Evolutionary conservation across 2,113 vertebrate genomes (phyloP).

Genomic region (Aegotheles bennettii): DNA sequence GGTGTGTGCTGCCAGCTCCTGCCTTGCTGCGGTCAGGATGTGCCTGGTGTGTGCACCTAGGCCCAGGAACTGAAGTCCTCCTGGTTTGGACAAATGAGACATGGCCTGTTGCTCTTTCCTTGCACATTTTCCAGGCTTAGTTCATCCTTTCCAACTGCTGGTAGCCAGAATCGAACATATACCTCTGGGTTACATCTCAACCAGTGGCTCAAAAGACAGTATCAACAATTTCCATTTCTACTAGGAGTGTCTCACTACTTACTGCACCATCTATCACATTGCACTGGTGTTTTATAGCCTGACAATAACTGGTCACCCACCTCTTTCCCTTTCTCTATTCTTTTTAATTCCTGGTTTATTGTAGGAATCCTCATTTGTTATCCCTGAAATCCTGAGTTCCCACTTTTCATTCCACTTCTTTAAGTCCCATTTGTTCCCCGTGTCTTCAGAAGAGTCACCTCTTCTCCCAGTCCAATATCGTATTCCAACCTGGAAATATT

Average conservation of each 20-base stretch:
- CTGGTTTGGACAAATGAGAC: background rate
- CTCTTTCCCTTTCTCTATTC: background rate
- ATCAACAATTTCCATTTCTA: background rate
- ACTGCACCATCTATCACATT: background rate
- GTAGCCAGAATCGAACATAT: background rate
- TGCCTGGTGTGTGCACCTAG: fast-evolving
- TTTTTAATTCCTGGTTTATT: background rate
- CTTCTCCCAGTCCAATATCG: background rate
- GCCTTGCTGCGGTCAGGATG: background rate
- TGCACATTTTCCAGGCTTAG: background rate
- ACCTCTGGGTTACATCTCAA: background rate
- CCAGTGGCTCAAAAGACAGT: background rate
- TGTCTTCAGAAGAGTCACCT: background rate
- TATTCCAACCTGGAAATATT: background rate
- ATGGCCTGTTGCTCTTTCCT: background rate
- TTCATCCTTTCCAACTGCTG: background rate
- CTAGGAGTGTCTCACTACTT: background rate
- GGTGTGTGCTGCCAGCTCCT: background rate
- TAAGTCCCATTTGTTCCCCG: background rate
- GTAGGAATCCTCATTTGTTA: background rate
- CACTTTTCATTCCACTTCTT: background rate
- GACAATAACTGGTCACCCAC: background rate
- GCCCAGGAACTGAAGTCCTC: background rate
- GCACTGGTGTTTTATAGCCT: background rate
- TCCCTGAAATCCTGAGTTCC: background rate